Conservation (phyloP, 2,113 vertebrate genomes). For the Coryphaenoides rupestris region DNA sequence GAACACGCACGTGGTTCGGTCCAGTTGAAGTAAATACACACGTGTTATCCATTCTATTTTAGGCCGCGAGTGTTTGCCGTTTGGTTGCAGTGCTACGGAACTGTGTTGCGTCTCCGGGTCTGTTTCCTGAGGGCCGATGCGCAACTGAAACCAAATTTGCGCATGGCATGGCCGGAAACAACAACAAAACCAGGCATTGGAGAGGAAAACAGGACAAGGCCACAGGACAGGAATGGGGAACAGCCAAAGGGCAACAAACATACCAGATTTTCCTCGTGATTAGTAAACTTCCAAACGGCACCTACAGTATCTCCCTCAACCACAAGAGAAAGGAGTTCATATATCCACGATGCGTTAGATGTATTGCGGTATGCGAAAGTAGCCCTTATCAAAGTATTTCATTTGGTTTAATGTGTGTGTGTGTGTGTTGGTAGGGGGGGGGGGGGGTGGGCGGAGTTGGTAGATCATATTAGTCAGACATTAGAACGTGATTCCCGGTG, state of each 20-base stretch:
- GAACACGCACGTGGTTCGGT: no score
- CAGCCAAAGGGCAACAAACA: conserved; percentile 34
- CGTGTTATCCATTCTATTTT: no score
- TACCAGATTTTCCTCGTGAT: background rate
- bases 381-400: no score
- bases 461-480: no score
- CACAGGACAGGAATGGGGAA: conserved; percentile 44
- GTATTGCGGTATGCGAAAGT: no score
- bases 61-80: no score
- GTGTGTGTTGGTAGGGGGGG: no score
- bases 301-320: background rate
- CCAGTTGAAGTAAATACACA: no score
- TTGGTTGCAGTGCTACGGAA: background rate
- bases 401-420: no score
- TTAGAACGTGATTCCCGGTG: no score
- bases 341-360: background rate
- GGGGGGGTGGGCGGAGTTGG: no score
- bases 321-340: background rate
- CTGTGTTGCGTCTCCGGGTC: background rate
- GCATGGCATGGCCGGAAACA: conserved; percentile 29
- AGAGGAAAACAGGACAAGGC: conserved; percentile 29
- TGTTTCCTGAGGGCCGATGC: conserved; percentile 9
- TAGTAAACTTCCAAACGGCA: conserved; percentile 13
- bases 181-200: conserved; percentile 37
- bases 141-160: conserved; percentile 30